Evolutionary conservation across 2,888 invertebrate species (phyloP), one percentile per base, ranked within the genome.

Genomic region (Actias luna): DNA sequence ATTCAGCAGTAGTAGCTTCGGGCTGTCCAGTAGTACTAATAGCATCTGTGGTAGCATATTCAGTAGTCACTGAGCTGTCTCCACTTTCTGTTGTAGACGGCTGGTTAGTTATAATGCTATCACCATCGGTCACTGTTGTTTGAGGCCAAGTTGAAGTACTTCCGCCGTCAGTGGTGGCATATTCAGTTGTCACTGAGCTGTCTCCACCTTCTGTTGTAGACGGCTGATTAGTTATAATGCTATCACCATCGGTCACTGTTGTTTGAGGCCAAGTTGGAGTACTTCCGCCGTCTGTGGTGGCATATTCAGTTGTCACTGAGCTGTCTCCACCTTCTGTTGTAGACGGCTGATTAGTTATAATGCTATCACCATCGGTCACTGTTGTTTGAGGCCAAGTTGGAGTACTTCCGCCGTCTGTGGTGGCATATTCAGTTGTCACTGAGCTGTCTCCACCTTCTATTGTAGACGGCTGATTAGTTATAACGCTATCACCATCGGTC

Each of bases 101-200:
- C n/a, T 59, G 10, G n/a, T 25, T 25, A 22, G 59, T 36, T 36
- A 16, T 59, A 5, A 18, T 59, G 42, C 16, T 27, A 18, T 42
- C 18, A 27, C 25, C 36, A n/a, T 59, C 59, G 1, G 59, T 59
- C 25, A 25, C 36, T 25, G 59, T 59, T 59, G 59, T 35, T 7
- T 36, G 25, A 42, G 35, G 39, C 22, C 25, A 36, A 2, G 42
- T 50, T 12, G 60, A 18, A n/a, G 60, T 39, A n/a, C 27, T 27
- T 10, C 50, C 14, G 25, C 7, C 35, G 16, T 46, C 29, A 18
- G 59, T 60, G 1, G 59, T 46, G 2, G 50, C 12, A 29, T 33
- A 33, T n/a, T 18, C 62, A 12, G 22, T 46, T 1, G 58, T 58
- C 2, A 29, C 16, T 16, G 42, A 35, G 27, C 14, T 14, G 2